Conservation (phyloP, 2,888 invertebrate species). For the Scrobipalpa atriplicella region DNA sequence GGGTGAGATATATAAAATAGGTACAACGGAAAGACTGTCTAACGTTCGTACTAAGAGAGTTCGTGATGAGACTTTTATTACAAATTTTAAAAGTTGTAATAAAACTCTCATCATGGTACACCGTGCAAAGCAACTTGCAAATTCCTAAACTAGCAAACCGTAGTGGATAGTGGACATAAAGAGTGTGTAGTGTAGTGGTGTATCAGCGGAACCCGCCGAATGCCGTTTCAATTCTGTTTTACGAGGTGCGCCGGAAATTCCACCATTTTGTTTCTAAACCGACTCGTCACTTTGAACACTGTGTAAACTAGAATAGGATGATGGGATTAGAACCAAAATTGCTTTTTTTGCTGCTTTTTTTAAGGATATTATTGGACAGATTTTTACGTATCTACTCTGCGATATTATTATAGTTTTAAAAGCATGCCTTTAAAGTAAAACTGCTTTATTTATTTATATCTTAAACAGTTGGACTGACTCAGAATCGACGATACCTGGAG, state of each 20-base stretch:
- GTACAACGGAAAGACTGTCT: too few species aligned
- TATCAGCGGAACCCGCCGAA: slow-evolving; percentile 58
- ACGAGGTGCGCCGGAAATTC: slow-evolving; percentile 43
- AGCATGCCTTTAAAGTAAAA: too few species aligned
- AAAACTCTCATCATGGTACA: too few species aligned
- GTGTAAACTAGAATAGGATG: background rate
- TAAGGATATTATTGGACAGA: background rate
- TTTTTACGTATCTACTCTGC: background rate
- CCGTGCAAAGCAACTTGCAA: background rate
- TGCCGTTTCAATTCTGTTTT: slow-evolving; percentile 67
- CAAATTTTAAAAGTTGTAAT: too few species aligned
- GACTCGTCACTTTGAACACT: slow-evolving; percentile 5
- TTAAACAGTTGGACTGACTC: too few species aligned
- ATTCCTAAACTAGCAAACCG: background rate
- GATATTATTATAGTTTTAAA: too few species aligned
- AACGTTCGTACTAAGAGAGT: too few species aligned
- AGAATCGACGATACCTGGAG: too few species aligned
- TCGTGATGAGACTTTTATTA: too few species aligned
- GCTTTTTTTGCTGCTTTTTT: background rate
- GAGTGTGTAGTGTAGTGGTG: slow-evolving; percentile 42
- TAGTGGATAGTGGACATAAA: slow-evolving; percentile 50
- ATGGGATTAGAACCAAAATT: background rate
- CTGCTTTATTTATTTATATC: too few species aligned
- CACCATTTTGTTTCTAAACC: slow-evolving; percentile 1
- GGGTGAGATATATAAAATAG: too few species aligned